phyloP scores from a whole-genome alignment of 2,888 invertebrate genomes.

The Sinhomidia bicolor region DNA sequence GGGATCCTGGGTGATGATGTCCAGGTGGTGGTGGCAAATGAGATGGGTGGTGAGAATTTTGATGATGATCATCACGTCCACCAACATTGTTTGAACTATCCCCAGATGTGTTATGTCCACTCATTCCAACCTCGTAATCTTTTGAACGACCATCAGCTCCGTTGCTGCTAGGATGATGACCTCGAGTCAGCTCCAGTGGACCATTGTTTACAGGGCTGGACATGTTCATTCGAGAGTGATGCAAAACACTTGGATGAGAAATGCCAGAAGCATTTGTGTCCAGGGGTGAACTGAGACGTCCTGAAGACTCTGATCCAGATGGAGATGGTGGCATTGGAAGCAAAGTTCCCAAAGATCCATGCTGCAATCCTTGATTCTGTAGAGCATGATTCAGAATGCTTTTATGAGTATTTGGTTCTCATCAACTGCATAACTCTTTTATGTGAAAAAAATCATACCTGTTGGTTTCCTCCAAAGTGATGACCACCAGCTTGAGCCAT shows the following conservation, averaged over 20 bases:
- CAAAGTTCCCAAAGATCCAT: constrained; percentile 74
- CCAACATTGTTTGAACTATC: constrained; percentile 73
- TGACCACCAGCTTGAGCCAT: constrained; percentile 82
- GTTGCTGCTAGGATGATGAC: constrained; percentile 68
- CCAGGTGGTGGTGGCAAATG: constrained; percentile 62
- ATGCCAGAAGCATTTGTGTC: constrained; percentile 75
- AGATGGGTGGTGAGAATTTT: constrained; percentile 63
- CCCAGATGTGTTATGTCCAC: constrained; percentile 73
- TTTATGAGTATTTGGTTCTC: not conserved
- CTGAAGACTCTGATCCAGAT: constrained; percentile 80
- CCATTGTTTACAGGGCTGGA: constrained; percentile 78
- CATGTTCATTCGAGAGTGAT: constrained; percentile 79
- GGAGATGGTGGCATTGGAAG: constrained; percentile 80
- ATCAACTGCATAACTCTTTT: not conserved
- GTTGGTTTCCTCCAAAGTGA: constrained; percentile 75
- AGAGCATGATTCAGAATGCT: not conserved
- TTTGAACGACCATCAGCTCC: constrained; percentile 69
- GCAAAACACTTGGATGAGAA: constrained; percentile 76
- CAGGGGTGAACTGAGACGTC: constrained; percentile 79
- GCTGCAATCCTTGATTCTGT: constrained; percentile 76
- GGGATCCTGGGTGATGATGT: constrained; percentile 70
- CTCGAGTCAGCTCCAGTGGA: constrained; percentile 77
- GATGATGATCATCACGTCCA: constrained; percentile 73
- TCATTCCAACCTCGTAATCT: constrained; percentile 75
- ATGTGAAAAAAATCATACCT: constrained; percentile 65